These are phyloP conservation scores for Corythornis vintsioides DNA, from an alignment of 2,113 vertebrate species.

Conservation along the genomic window DNA sequence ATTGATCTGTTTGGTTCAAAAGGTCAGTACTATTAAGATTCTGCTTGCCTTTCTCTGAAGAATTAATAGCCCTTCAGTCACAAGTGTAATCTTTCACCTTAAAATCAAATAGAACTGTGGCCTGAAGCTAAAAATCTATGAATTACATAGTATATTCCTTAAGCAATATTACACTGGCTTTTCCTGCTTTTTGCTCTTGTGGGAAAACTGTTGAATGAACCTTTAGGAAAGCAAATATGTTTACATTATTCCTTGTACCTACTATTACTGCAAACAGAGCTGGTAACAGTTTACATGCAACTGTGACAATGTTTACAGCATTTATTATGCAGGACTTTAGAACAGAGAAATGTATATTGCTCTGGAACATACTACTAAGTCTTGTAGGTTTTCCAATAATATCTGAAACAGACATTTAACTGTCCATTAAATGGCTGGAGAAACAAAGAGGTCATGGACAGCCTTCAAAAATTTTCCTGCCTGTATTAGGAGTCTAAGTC, in stretches of 20 bases:
- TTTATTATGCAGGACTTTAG: neutral
- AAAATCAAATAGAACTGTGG: neutral
- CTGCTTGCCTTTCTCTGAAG: neutral
- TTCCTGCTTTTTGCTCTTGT: neutral
- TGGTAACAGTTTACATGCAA: neutral
- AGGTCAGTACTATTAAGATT: neutral
- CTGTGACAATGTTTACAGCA: neutral
- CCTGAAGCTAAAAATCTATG: neutral
- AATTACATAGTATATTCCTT: neutral
- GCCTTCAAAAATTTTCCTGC: neutral
- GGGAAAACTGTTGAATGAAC: neutral
- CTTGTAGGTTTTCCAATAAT: neutral
- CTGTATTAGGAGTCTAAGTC: neutral
- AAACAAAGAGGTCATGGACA: neutral
- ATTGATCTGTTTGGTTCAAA: neutral
- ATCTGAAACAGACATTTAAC: neutral
- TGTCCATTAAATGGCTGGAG: neutral
- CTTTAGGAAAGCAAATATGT: neutral
- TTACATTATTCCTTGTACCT: neutral
- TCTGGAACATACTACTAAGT: neutral
- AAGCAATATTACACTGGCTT: neutral
- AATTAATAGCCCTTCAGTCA: neutral
- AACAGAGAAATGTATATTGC: neutral
- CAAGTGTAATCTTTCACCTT: neutral
- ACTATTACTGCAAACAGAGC: accelerated